These are phyloP conservation scores for Garra rufa DNA, from an alignment of 2,113 vertebrate genomes.

Conservation along the genomic window DNA sequence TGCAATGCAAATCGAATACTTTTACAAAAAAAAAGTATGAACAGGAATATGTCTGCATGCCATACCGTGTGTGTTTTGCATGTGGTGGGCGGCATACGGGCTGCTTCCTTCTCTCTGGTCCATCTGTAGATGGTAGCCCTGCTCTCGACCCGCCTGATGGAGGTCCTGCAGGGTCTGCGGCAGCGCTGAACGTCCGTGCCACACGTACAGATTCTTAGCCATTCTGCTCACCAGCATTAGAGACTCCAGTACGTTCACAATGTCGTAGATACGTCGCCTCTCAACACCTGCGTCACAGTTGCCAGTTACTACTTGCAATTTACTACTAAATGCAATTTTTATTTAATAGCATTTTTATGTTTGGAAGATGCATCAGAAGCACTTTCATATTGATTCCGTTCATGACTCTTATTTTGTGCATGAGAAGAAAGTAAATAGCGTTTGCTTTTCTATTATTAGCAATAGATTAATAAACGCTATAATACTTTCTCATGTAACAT, in stretches of 20 bases:
- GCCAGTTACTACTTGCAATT: background rate
- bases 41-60: background rate
- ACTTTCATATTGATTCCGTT: background rate
- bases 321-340: too few relatives aligned
- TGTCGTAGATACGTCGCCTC: slow-evolving; percentile 93
- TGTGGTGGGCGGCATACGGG: background rate
- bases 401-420: background rate
- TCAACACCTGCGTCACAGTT: slow-evolving; percentile 84
- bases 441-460: background rate
- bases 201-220: slow-evolving; percentile 92
- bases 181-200: slow-evolving; percentile 89
- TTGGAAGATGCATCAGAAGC: background rate
- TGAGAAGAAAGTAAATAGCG: background rate
- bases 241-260: slow-evolving; percentile 97
- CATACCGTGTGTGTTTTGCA: slow-evolving; percentile 8
- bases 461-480: background rate
- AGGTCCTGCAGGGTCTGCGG: slow-evolving; percentile 84
- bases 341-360: background rate
- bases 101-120: slow-evolving; percentile 75
- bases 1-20: too few relatives aligned
- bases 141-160: slow-evolving; percentile 84
- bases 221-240: slow-evolving; percentile 96
- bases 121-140: slow-evolving; percentile 87
- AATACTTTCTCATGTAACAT: background rate
- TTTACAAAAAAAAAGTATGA: background rate